Evolutionary conservation across 1,140 invertebrate species (phyloP).

Genomic region (Bombyx mandarina): DNA sequence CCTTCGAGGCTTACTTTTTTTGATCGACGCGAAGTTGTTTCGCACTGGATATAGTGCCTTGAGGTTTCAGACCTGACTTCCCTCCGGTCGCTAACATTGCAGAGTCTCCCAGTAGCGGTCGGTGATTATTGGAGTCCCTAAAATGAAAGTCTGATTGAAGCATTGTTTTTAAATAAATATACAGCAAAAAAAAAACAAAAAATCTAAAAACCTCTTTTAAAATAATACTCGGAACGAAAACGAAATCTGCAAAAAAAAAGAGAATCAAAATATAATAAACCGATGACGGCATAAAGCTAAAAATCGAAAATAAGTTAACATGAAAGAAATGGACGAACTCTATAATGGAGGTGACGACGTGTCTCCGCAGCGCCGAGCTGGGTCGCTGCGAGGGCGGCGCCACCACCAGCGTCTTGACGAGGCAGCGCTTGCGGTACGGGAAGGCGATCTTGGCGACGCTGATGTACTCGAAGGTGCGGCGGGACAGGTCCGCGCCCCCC

Average conservation of each 20-base stretch:
- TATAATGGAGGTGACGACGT: conserved; percentile 58
- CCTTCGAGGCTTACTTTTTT: conserved; percentile 77
- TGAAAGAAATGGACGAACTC: conserved; percentile 27
- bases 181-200: conserved; percentile 7
- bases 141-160: conserved; percentile 23
- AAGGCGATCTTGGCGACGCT: conserved; percentile 53
- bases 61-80: conserved; percentile 84
- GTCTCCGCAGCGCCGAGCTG: conserved; percentile 44
- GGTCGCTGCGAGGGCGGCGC: conserved; percentile 59
- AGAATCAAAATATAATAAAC: conserved; percentile 7
- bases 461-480: conserved; percentile 55
- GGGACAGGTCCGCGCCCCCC: conserved; percentile 32
- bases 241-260: conserved; percentile 9
- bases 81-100: conserved; percentile 90
- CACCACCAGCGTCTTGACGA: conserved; percentile 54
- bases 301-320: conserved; percentile 2
- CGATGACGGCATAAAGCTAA: neutral
- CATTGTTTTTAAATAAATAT: conserved; percentile 2
- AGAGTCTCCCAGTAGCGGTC: conserved; percentile 89
- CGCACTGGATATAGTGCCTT: conserved; percentile 87
- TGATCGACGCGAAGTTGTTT: conserved; percentile 89
- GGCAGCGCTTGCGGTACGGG: conserved; percentile 56
- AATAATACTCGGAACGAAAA: conserved; percentile 9
- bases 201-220: conserved; percentile 10
- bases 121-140: conserved; percentile 93